Percentiles rank a stretch among this genome's conserved stretches.
Conservation (phyloP, 2,888 invertebrate species). For the Cerastis leucographa region DNA sequence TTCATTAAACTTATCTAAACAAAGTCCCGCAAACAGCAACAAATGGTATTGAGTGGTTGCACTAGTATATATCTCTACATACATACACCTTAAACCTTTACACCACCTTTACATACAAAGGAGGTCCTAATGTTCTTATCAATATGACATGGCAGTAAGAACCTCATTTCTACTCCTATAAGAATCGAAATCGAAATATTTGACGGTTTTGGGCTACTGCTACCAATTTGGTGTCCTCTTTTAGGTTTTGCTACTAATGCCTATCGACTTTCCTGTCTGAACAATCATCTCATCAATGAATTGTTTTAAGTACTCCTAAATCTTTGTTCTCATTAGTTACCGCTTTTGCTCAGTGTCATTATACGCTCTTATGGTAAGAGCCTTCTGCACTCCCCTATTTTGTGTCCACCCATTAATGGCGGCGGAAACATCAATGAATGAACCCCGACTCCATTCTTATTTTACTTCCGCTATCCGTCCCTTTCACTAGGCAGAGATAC, state of each 20-base stretch:
- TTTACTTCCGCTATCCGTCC: slow-evolving; percentile 82
- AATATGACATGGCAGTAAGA: not conserved
- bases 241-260: too few species aligned
- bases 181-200: not conserved
- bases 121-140: slow-evolving; percentile 44
- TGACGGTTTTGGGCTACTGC: not conserved
- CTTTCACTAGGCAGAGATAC: slow-evolving; percentile 74
- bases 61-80: slow-evolving; percentile 19
- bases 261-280: not conserved
- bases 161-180: not conserved
- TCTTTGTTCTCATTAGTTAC: not conserved
- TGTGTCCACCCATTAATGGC: slow-evolving; percentile 73
- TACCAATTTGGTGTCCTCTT: not conserved
- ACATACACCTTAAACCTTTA: too few species aligned
- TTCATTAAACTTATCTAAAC: slow-evolving; percentile 30
- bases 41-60: slow-evolving; percentile 25
- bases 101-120: not conserved
- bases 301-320: not conserved
- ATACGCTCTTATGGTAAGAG: not conserved
- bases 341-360: not conserved
- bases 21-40: slow-evolving; percentile 27
- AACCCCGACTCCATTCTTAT: slow-evolving; percentile 82
- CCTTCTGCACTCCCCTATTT: slow-evolving; percentile 46
- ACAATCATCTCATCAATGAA: not conserved
- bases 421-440: slow-evolving; percentile 85